Percentiles rank a stretch among this genome's conserved stretches.
phyloP scores from a whole-genome alignment of 2,888 invertebrate species.

The Pseudanteris insignis region DNA sequence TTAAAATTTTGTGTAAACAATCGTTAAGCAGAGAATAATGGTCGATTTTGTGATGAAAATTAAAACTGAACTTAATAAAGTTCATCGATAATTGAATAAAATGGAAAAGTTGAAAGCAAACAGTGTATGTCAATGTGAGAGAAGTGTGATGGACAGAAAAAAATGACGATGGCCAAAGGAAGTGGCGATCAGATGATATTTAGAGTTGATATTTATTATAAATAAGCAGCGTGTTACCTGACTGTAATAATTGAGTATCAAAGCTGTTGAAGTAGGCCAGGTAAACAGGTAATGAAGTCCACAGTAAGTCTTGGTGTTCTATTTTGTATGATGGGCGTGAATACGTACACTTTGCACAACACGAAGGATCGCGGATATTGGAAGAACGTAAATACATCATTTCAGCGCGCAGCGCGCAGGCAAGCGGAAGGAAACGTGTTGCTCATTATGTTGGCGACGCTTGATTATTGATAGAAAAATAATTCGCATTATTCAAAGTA shows the following conservation, averaged over 20 bases:
- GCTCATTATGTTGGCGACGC: constrained; percentile 33
- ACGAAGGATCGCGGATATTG: constrained; percentile 46
- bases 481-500: too few relatives aligned
- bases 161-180: too few relatives aligned
- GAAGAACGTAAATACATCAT: constrained; percentile 46
- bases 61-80: too few relatives aligned
- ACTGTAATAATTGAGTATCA: constrained; percentile 43
- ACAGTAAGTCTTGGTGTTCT: constrained; percentile 46
- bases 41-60: too few relatives aligned
- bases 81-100: too few relatives aligned
- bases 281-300: constrained; percentile 46
- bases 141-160: too few relatives aligned
- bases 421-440: constrained; percentile 46
- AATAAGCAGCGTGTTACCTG: constrained; percentile 36
- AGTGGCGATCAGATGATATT: too few relatives aligned
- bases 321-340: constrained; percentile 47
- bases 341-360: constrained; percentile 46
- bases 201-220: constrained; percentile 25
- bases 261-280: constrained; percentile 46
- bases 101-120: too few relatives aligned
- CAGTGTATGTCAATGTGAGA: too few relatives aligned
- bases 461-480: too few relatives aligned
- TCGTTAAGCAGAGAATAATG: too few relatives aligned
- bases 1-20: too few relatives aligned
- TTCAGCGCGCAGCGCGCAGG: constrained; percentile 43